Evolutionary conservation across 2,113 vertebrate species (phyloP).

Genomic region (rabbit (Oryctolagus cuniculus)): mOryCun1.1 NC_091443.1:40448001-40448500

Average conservation of each 20-base stretch:
- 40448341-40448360: neutral
- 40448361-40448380: neutral
- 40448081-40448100: no score
- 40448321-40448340: conserved; percentile 51
- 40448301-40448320: conserved; percentile 11
- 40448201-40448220: conserved; percentile 99
- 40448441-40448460: conserved; percentile 12
- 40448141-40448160: conserved; percentile 73
- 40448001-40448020: no score
- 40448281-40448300: neutral
- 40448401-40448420: conserved; percentile 45
- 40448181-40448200: conserved; percentile 95
- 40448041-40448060: no score
- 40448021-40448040: no score
- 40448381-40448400: neutral
- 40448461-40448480: conserved; percentile 41
- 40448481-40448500: conserved; percentile 13
- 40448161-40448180: conserved; percentile 81
- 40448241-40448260: conserved; percentile 96
- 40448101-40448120: no score
- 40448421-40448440: conserved; percentile 9
- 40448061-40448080: no score
- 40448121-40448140: neutral
- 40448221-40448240: conserved; percentile 99
- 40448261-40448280: conserved; percentile 91